Evolutionary conservation across 2,113 vertebrate species (phyloP), one percentile per base, ranked within the genome.

Genomic region (Euleptes europaea): DNA sequence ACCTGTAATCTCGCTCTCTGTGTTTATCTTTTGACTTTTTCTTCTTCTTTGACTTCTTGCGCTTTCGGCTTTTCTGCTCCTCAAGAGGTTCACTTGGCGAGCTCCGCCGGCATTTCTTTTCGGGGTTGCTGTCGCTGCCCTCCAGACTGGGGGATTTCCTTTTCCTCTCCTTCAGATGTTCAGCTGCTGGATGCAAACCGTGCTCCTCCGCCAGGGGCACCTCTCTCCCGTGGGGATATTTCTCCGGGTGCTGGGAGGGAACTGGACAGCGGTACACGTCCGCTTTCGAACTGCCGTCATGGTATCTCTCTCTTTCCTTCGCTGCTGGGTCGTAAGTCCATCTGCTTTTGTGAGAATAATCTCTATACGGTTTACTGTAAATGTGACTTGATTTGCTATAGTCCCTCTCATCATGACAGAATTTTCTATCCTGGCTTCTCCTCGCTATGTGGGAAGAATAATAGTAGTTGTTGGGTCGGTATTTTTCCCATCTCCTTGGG

Each of bases 11-110:
- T 6, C 93, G 94, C n/a, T 95, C 94, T 67, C 95, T 92, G 90
- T 97, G 97, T 94, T 97, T 98, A 85, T 98, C 98, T 95, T 98
- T 98, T 51, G 97, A 97, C 91, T 97, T 98, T 93, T 98, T 98
- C 92, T 97, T 99, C 93, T 98, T 99, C 96, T 99, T 99, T 60
- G 97, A 97, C 83, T 98, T 99, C 88, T 98, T 99, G 84, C 95
- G 96, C 94, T 97, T 98, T 88, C 96, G 97, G 1, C 35, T 92
- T 87, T 86, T 93, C 23, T 92, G 92, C 60, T 96, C 95, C 35
- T 96, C 97, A 0, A 85, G 73, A 11, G 84, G 83, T 12, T 87
- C 90, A 26, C 93, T 92, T 4, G 86, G 89, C 13, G 76, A 17
- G 67, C 85, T 81, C 8, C 91, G 92, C 33, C 70, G 87, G 70